A percentile compares a stretch with the other conserved stretches of the same genome.
Conservation (phyloP, 1,140 invertebrate genomes). For the Atopsyche davidsoni region DNA sequence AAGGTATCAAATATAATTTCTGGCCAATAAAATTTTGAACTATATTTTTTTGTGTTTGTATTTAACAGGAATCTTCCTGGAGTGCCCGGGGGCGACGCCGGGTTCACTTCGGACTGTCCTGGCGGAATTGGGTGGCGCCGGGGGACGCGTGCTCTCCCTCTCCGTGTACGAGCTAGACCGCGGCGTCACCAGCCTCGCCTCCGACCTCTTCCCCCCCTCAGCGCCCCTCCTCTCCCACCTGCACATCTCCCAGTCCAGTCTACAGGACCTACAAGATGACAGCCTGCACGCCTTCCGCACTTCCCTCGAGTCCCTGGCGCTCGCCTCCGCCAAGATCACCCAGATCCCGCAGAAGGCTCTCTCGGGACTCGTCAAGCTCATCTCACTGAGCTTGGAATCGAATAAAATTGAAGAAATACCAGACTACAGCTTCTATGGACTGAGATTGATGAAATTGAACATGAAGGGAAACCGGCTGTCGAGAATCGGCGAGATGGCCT, state of each 20-base stretch:
- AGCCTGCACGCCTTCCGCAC: conserved; percentile 65
- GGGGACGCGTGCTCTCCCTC: conserved; percentile 69
- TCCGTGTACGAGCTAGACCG: conserved; percentile 81
- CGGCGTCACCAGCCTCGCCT: conserved; percentile 61
- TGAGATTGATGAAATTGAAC: conserved; percentile 75
- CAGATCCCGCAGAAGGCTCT: conserved; percentile 77
- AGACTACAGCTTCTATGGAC: conserved; percentile 80
- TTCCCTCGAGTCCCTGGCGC: conserved; percentile 71
- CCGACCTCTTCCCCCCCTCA: conserved; percentile 60
- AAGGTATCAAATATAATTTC: too few relatives aligned
- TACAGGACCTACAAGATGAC: conserved; percentile 68
- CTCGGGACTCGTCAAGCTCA: conserved; percentile 62
- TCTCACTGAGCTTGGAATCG: conserved; percentile 75
- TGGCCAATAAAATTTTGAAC: too few relatives aligned
- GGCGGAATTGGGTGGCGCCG: conserved; percentile 54
- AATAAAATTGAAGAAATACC: conserved; percentile 78
- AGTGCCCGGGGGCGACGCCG: conserved; percentile 76
- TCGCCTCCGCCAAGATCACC: conserved; percentile 73
- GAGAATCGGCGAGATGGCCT: conserved; percentile 76
- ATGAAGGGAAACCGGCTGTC: conserved; percentile 76
- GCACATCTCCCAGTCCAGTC: conserved; percentile 74
- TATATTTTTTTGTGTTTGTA: conserved; percentile 15
- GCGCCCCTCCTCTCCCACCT: conserved; percentile 70
- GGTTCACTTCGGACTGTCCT: conserved; percentile 50
- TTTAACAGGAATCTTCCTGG: conserved; percentile 68